phyloP scores from a whole-genome alignment of 92 coral and sea anemone genomes.

The Paragorgia papillata region DNA sequence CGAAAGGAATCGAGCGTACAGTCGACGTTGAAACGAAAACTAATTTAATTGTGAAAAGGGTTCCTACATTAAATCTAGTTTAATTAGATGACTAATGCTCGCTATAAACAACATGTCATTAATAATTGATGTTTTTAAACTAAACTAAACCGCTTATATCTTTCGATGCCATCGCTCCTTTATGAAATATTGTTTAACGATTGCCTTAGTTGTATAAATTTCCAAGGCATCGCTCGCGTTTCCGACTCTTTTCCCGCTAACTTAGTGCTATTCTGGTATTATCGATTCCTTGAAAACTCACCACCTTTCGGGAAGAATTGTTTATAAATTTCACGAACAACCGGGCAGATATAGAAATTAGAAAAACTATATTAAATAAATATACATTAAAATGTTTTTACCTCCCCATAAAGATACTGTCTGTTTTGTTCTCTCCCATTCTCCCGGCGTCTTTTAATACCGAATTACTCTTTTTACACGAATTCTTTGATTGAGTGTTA shows the following conservation, averaged over 20 bases:
- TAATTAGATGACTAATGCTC: conserved; percentile 27
- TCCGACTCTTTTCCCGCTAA: no score
- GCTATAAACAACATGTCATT: conserved; percentile 12
- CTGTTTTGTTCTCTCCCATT: not conserved
- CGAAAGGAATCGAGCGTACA: not conserved
- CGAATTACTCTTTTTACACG: not conserved
- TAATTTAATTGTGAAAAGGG: conserved; percentile 6
- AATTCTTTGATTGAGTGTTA: conserved; percentile 12
- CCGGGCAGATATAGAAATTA: no score
- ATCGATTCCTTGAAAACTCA: no score
- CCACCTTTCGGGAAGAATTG: not conserved
- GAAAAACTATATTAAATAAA: not conserved
- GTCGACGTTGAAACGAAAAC: not conserved
- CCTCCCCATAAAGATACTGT: conserved; percentile 8
- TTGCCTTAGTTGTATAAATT: no score
- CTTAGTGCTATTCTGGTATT: no score
- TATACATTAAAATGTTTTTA: not conserved
- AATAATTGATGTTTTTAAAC: conserved; percentile 34
- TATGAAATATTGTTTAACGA: not conserved
- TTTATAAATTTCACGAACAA: not conserved
- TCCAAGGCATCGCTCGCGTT: no score
- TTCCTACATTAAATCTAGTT: not conserved
- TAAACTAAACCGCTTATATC: not conserved
- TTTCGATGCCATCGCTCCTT: not conserved
- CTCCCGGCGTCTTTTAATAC: not conserved